Conservation (phyloP, 1,140 invertebrate species). For the Sipha flava region DNA sequence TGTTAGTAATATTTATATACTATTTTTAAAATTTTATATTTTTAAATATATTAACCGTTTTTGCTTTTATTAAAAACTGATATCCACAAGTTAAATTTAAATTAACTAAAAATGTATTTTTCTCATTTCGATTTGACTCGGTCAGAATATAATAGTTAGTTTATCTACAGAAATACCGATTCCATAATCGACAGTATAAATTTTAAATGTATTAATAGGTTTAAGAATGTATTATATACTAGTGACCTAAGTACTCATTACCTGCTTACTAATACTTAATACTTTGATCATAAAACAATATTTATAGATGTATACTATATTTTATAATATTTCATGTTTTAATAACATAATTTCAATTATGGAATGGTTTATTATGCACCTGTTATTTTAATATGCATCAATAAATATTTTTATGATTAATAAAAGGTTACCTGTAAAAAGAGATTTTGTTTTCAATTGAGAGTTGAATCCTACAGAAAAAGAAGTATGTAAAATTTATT, state of each 20-base stretch:
- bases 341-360: not conserved
- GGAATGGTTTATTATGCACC: not conserved
- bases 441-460: slow-evolving; percentile 1
- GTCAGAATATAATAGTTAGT: slow-evolving; percentile 1
- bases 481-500: not conserved
- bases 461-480: slow-evolving; percentile 13
- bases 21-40: slow-evolving; percentile 7
- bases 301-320: not conserved
- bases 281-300: too few relatives aligned
- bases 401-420: not conserved
- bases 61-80: not conserved
- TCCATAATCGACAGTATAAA: not conserved
- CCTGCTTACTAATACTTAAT: too few relatives aligned
- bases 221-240: too few relatives aligned
- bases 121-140: not conserved
- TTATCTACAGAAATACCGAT: not conserved
- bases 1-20: slow-evolving; percentile 35
- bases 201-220: too few relatives aligned
- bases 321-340: not conserved
- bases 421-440: not conserved
- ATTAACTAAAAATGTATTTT: not conserved
- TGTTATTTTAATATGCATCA: not conserved
- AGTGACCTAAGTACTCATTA: too few relatives aligned
- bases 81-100: not conserved
- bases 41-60: slow-evolving; percentile 4